Evolutionary conservation across 2,113 vertebrate genomes (phyloP).

Genomic region (Eptesicus fuscus): DNA sequence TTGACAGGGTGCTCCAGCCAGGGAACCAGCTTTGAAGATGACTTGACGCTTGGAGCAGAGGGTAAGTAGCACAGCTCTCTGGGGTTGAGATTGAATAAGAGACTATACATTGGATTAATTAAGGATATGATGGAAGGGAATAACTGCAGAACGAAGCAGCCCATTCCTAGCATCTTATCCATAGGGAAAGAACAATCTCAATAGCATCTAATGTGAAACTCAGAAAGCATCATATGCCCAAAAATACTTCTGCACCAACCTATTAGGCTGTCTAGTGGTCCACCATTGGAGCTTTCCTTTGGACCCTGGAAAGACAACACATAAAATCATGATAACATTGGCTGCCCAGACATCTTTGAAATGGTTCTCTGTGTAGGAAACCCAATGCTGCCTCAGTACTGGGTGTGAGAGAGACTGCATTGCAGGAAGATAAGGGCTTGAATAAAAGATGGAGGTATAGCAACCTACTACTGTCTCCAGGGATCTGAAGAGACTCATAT

Average conservation of each 20-base stretch:
- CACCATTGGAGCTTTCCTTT: neutral
- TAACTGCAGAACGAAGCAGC: neutral
- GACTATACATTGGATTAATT: neutral
- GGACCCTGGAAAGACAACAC: neutral
- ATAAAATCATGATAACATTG: neutral
- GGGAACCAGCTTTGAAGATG: slow-evolving; percentile 85
- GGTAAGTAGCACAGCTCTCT: slow-evolving; percentile 77
- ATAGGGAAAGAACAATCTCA: neutral
- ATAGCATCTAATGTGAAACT: neutral
- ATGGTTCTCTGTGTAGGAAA: neutral
- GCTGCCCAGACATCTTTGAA: neutral
- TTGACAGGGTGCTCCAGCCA: slow-evolving; percentile 74
- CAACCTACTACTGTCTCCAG: neutral
- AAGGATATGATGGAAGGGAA: neutral
- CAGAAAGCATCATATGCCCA: neutral
- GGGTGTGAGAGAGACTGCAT: neutral
- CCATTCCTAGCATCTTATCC: neutral
- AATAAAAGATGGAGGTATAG: neutral
- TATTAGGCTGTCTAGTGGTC: neutral
- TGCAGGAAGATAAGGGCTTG: neutral
- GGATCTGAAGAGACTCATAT: neutral
- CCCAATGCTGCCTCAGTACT: neutral
- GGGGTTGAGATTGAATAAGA: neutral
- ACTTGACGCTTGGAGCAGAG: slow-evolving; percentile 90
- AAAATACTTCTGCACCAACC: neutral